phyloP scores from a whole-genome alignment of 1,140 invertebrate genomes.

The Oreohelix idahoensis region DNA sequence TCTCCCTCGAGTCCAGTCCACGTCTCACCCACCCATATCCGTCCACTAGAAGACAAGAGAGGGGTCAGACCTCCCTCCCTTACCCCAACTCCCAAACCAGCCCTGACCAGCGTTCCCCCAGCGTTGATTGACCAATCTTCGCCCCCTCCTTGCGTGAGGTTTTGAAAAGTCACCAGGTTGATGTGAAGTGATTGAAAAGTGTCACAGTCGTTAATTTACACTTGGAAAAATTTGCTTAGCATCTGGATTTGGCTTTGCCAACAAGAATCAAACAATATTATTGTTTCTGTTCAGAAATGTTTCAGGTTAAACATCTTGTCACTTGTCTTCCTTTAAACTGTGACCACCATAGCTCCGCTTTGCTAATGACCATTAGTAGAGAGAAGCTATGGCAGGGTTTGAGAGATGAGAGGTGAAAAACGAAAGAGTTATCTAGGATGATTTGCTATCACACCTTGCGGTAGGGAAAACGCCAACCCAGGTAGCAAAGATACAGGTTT shows the following conservation, averaged over 20 bases:
- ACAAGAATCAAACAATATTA: not conserved
- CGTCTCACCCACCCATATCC: no score
- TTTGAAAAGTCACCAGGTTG: not conserved
- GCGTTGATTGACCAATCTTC: no score
- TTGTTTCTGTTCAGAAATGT: not conserved
- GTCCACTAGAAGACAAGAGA: no score
- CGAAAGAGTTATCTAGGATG: conserved; percentile 92
- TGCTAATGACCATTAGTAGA: conserved; percentile 68
- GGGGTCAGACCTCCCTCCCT: no score
- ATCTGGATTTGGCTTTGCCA: not conserved
- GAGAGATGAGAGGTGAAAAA: conserved; percentile 91
- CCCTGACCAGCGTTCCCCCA: no score
- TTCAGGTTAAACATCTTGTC: not conserved
- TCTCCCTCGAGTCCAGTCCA: no score
- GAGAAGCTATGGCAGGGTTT: conserved; percentile 89
- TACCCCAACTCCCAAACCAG: no score
- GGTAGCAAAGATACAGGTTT: conserved; percentile 92
- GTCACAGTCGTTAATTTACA: not conserved
- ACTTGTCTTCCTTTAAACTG: conserved; percentile 29
- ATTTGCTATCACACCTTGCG: conserved; percentile 90
- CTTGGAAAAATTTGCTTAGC: not conserved
- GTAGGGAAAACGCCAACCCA: conserved; percentile 92
- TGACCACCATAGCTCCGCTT: conserved; percentile 47
- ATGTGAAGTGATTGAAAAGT: no score
- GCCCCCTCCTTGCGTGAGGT: no score